A percentile compares a stretch with the other conserved stretches of the same genome.
Conservation (phyloP, 2,888 invertebrate genomes). For the Bombylius major region DNA sequence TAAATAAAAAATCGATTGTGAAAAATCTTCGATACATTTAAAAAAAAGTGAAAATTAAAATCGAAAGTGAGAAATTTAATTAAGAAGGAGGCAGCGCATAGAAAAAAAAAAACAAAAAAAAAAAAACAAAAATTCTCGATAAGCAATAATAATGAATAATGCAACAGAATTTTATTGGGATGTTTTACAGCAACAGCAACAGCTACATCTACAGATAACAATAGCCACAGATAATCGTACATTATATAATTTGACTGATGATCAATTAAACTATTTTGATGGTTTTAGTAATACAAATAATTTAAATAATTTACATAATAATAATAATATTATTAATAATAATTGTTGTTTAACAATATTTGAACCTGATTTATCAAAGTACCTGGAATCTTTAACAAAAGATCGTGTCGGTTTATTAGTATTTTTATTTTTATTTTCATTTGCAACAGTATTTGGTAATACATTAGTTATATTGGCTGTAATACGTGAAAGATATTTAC, state of each 20-base stretch:
- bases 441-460: slow-evolving; percentile 92
- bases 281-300: slow-evolving; percentile 15
- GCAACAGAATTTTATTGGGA: slow-evolving; percentile 25
- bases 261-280: slow-evolving; percentile 31
- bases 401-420: slow-evolving; percentile 67
- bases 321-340: neutral
- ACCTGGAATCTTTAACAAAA: slow-evolving; percentile 42
- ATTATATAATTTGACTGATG: slow-evolving; percentile 33
- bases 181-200: slow-evolving; percentile 10
- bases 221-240: slow-evolving; percentile 14
- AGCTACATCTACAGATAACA: neutral
- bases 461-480: slow-evolving; percentile 89
- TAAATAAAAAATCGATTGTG: too few species aligned
- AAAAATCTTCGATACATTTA: too few species aligned
- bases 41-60: too few species aligned
- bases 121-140: neutral
- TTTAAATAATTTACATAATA: neutral
- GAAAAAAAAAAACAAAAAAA: too few species aligned
- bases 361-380: slow-evolving; percentile 32
- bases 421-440: slow-evolving; percentile 72
- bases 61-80: too few species aligned
- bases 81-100: too few species aligned
- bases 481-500: slow-evolving; percentile 79
- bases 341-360: slow-evolving; percentile 18
- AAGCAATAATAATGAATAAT: slow-evolving; percentile 25